Evolutionary conservation across 2,797 vertebrate genomes (phyloP), one percentile per base, ranked within the genome.

Genomic region (Carduelis carduelis): DNA sequence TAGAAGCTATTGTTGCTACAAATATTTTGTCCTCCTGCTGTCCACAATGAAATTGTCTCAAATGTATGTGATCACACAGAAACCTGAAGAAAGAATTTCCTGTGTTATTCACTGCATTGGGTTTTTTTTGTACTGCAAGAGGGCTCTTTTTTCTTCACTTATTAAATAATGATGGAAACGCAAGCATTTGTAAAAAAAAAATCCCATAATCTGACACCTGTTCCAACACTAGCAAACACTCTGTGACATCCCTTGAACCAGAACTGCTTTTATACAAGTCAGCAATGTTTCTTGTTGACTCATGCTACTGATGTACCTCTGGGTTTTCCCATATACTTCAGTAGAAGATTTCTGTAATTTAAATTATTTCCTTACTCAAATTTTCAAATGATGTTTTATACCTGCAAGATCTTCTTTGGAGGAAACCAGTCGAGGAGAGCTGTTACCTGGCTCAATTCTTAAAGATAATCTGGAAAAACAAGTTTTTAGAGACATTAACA

Each of bases 331-430:
- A 70, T 35, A 78, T 7, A 76, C 28, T 70, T 85, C 46, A 59
- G 34, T 43, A 43, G 18, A 90, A 17, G 26, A 82, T 37, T 83
- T 81, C 28, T 70, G 61, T 57, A 92, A 87, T 15, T 39, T 47
- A 46, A 84, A 79, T 70, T 21, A 79, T 39, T 90, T 87, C 59
- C 69, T 92, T 79, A 89, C 37, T 91, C n/a, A 65, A 75, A 56
- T 78, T 93, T 91, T 90, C 37, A 95, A 90, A 88, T 55, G 2
- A 81, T 46, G 21, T 88, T 83, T 74, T 66, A 81, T 98, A 99
- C 99, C 99, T 98, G 99, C 98, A 59, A 99, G 97, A 93, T 99
- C 99, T 98, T 99, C 99, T 97, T 99, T 99, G 80, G 99, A 99
- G 37, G 99, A 99, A 85, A 98, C 98, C n/a, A 99, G 98, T 81